A percentile compares a stretch with the other conserved stretches of the same genome.
phyloP scores from a whole-genome alignment of 1,140 invertebrate genomes.

The Augochlora pura region DNA sequence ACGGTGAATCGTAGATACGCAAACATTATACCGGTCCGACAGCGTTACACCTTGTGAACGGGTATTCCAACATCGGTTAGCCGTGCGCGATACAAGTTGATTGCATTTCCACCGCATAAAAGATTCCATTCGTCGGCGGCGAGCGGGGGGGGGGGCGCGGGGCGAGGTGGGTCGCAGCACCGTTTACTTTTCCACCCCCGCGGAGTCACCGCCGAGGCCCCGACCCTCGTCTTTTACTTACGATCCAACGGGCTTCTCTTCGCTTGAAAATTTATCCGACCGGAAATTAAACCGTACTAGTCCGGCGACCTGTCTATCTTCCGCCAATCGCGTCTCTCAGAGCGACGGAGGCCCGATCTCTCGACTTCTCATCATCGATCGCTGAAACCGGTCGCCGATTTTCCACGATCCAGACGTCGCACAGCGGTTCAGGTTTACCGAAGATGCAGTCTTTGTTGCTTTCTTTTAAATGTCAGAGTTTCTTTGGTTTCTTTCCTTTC shows the following conservation, averaged over 20 bases:
- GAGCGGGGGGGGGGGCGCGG: not conserved
- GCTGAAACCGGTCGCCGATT: too few species aligned
- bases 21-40: slow-evolving; percentile 16
- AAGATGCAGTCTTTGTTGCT: too few species aligned
- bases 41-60: not conserved
- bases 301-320: slow-evolving; percentile 51
- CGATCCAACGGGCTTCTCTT: slow-evolving; percentile 12
- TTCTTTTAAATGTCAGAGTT: too few species aligned
- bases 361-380: not conserved
- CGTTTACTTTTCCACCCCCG: slow-evolving; percentile 35
- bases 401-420: too few species aligned
- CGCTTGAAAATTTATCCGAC: slow-evolving; percentile 60
- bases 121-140: slow-evolving; percentile 27
- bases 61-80: slow-evolving; percentile 22
- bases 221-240: too few species aligned
- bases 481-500: too few species aligned
- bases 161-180: not conserved
- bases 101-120: slow-evolving; percentile 53
- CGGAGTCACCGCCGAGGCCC: too few species aligned
- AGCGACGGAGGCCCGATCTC: not conserved
- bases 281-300: slow-evolving; percentile 67
- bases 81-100: slow-evolving; percentile 29
- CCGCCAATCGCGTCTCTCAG: slow-evolving; percentile 27
- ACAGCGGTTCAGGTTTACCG: too few species aligned
- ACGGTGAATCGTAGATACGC: not conserved